Percentiles rank a stretch among this genome's conserved stretches.
These are phyloP conservation scores for Oegoconia quadripuncta DNA, from an alignment of 2,888 invertebrate species.

Conservation along the genomic window DNA sequence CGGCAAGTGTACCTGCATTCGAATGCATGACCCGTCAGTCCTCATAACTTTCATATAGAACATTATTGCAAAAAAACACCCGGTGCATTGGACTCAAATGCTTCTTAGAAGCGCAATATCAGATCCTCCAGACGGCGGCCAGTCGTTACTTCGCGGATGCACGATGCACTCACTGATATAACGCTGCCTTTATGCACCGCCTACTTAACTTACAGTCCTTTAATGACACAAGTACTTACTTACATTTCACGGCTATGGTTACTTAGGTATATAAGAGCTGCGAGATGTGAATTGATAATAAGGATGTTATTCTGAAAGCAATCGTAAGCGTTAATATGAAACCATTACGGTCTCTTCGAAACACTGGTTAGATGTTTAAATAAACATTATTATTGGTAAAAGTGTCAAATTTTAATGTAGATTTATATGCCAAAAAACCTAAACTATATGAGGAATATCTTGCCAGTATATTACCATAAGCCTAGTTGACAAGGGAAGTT, in stretches of 20 bases:
- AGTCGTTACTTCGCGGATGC: slow-evolving; percentile 46
- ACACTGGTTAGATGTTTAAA: too few species aligned
- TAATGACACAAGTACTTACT: slow-evolving; percentile 2
- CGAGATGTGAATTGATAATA: background rate
- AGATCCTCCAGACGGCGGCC: slow-evolving; percentile 48
- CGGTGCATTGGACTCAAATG: slow-evolving; percentile 43
- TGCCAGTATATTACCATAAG: too few species aligned
- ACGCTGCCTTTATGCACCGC: slow-evolving; percentile 10
- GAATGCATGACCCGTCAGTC: too few species aligned
- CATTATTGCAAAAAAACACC: slow-evolving; percentile 38
- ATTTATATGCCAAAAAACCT: too few species aligned
- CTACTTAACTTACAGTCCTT: slow-evolving; percentile 12
- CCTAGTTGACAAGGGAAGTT: too few species aligned
- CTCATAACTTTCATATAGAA: background rate
- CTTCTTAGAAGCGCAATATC: slow-evolving; percentile 69
- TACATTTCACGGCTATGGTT: background rate
- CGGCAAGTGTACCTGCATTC: too few species aligned
- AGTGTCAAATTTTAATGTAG: too few species aligned
- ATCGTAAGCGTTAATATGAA: background rate
- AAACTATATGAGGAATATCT: too few species aligned
- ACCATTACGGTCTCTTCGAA: too few species aligned
- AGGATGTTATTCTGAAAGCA: too few species aligned
- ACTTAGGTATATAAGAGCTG: too few species aligned
- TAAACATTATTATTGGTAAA: too few species aligned
- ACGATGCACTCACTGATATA: slow-evolving; percentile 37